These are phyloP conservation scores for Pseudotriccus pelzelni DNA, from an alignment of 2,797 vertebrate genomes.

Conservation along the genomic window DNA sequence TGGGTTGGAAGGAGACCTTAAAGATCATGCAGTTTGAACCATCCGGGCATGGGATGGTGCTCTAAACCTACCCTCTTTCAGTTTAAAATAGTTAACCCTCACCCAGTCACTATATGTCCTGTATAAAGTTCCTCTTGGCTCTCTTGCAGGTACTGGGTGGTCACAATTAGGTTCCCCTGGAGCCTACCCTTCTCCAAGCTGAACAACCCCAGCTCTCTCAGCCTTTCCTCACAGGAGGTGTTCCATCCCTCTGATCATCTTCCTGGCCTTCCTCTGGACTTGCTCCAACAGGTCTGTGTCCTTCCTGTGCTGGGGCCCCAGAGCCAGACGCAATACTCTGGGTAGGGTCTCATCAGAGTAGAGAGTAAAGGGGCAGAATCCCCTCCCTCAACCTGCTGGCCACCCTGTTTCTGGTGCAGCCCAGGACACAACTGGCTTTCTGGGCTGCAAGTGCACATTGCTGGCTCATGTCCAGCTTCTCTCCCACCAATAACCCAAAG, in stretches of 20 bases:
- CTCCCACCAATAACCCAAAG: neutral
- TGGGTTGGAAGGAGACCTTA: neutral
- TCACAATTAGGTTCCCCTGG: neutral
- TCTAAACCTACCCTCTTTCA: neutral
- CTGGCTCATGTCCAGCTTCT: neutral
- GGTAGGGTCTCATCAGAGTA: neutral
- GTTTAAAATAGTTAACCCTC: neutral
- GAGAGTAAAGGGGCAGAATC: neutral
- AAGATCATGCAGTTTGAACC: neutral
- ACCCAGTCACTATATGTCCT: too few species aligned
- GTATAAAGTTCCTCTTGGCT: neutral
- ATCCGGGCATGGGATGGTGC: neutral
- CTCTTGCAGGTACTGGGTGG: neutral
- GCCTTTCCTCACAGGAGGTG: neutral
- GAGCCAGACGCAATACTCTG: accelerated
- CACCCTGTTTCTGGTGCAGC: accelerated
- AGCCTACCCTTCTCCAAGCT: neutral
- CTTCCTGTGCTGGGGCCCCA: neutral
- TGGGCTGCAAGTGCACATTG: accelerated
- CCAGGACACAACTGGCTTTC: accelerated
- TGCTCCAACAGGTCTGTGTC: accelerated
- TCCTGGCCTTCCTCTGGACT: neutral
- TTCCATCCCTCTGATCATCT: neutral
- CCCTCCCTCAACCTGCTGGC: accelerated
- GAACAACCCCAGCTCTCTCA: neutral